Base-by-base conservation (phyloP, 2,113 vertebrate genomes). In the Charadrius vociferus region DNA sequence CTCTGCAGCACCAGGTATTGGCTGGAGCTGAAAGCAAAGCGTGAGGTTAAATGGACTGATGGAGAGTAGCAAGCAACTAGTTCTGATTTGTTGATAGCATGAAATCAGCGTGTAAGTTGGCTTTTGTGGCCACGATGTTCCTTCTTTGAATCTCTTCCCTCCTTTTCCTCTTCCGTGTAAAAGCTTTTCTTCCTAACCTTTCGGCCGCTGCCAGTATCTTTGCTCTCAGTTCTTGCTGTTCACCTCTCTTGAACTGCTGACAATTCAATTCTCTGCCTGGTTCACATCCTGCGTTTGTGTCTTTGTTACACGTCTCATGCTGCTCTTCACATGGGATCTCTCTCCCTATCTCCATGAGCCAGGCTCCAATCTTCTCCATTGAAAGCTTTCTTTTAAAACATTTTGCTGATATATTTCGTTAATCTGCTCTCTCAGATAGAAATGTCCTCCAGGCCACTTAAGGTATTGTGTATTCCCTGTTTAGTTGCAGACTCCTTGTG, bases 261-360 rank as follows among this genome's bases (percentile, higher is more conserved):
- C 92, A 68, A 15, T 84, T 90, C 92, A 70, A 19, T 88, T 84
- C 45, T 3, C 58, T 52, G 68, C 80, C 41, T 41, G 22, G 41
- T 32, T 39, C 65, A 1, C 68, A 2, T 86, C 94, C 92, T 70
- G 93, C 53, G 0, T 34, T 9, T 19, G 6, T 70, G 90, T 71
- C 75, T 97, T 95, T 88, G 88, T 91, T 78, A 49, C 18, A 1
- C 0, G 1, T 41, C 93, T 88, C 84, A 6, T 12, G 32, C 95
- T 74, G 88, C 75, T 83, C 85, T 83, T 90, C 90, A 1, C 74
- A 12, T 15, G 88, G 92, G 85, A 95, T 94, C 96, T 92, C 70
- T 43, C 75, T 78, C 47, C 80, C 68, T 97, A 93, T 95, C 97
- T 97, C 70, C 70, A 5, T 37, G 14, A 91, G 86, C 91, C 97